Evolutionary conservation across 2,797 vertebrate species (phyloP).

Genomic region (Sebastiscus albofasciatus): DNA sequence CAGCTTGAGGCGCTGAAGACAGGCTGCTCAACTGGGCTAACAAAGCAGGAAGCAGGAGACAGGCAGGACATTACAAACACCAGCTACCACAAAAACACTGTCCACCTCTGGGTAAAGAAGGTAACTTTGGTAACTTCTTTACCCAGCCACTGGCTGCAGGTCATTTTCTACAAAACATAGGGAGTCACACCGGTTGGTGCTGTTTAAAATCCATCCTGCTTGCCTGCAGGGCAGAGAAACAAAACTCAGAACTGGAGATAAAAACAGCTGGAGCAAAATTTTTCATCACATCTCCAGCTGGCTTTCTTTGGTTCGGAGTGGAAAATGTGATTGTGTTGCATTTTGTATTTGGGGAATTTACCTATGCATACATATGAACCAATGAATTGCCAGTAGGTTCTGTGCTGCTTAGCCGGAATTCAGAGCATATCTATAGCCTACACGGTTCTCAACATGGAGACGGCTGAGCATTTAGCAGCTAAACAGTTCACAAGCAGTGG

Average conservation of each 20-base stretch:
- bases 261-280: too few relatives aligned
- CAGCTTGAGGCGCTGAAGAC: constrained; percentile 86
- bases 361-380: too few relatives aligned
- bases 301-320: neutral
- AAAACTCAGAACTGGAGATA: neutral
- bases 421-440: too few relatives aligned
- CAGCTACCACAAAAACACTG: neutral
- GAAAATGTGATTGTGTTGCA: neutral
- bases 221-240: neutral
- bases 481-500: too few relatives aligned
- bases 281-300: neutral
- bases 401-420: too few relatives aligned
- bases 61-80: neutral
- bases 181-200: neutral
- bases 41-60: neutral
- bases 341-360: neutral
- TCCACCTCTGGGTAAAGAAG: too few relatives aligned
- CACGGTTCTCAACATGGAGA: too few relatives aligned
- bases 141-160: neutral
- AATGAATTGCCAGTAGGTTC: too few relatives aligned
- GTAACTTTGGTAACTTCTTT: neutral
- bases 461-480: too few relatives aligned
- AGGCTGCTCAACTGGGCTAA: constrained; percentile 91
- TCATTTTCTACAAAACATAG: neutral
- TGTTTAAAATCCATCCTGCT: neutral